phyloP scores from a whole-genome alignment of 2,113 vertebrate genomes.

The Microtus richardsoni region DNA sequence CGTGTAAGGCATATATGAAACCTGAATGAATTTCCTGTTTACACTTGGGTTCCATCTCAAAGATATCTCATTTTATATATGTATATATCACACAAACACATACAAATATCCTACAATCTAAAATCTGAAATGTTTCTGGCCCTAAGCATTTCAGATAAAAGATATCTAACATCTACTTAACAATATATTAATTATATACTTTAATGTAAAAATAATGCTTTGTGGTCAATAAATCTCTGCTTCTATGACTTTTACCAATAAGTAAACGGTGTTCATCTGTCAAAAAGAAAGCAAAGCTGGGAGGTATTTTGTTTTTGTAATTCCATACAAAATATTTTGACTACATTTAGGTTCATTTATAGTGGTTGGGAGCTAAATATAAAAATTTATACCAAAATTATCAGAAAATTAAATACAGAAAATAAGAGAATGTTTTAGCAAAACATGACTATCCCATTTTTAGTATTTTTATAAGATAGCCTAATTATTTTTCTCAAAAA shows the following conservation, averaged over 20 bases:
- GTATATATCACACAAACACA: not conserved
- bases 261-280: not conserved
- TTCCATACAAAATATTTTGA: not conserved
- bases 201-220: slow-evolving; percentile 3
- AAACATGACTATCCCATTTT: not conserved
- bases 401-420: slow-evolving; percentile 43
- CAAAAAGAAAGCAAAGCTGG: not conserved
- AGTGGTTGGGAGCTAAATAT: not conserved
- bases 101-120: not conserved
- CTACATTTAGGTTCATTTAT: slow-evolving; percentile 20
- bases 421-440: not conserved
- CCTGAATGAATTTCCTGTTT: not conserved
- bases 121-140: not conserved
- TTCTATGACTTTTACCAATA: slow-evolving; percentile 40
- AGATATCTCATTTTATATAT: not conserved
- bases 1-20: not conserved
- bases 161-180: too few relatives aligned
- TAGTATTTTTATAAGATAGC: slow-evolving; percentile 1
- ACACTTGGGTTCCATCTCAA: not conserved
- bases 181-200: not conserved
- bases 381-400: slow-evolving; percentile 37
- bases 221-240: not conserved
- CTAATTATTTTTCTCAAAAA: slow-evolving; percentile 46
- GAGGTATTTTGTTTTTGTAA: not conserved
- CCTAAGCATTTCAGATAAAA: not conserved